Conservation (phyloP, 2,797 vertebrate genomes). For the Pogonophryne albipinna region DNA sequence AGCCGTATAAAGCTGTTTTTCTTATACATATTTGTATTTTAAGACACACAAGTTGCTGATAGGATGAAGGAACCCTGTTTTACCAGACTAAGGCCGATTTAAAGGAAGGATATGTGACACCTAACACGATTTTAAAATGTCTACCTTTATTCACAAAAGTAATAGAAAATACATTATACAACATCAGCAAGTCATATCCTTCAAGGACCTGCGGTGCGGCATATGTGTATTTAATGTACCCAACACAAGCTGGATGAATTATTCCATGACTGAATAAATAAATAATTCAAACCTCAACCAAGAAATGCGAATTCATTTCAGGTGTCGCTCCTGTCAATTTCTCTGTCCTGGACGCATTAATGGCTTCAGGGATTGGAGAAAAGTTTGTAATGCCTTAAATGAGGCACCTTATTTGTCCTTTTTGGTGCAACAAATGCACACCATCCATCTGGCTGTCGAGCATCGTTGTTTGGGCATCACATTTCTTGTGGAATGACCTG, state of each 20-base stretch:
- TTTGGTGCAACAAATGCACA: conserved; percentile 72
- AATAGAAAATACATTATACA: background rate
- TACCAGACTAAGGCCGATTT: background rate
- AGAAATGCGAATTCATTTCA: conserved; percentile 66
- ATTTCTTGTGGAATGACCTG: conserved; percentile 80
- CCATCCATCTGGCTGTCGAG: conserved; percentile 82
- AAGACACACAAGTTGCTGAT: background rate
- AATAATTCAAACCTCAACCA: conserved; percentile 45
- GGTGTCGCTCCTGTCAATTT: conserved; percentile 61
- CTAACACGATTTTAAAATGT: conserved; percentile 12
- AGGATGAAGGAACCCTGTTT: conserved; percentile 10
- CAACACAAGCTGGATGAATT: background rate
- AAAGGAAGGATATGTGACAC: background rate
- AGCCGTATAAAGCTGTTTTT: conserved; percentile 23
- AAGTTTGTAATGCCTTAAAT: conserved; percentile 73
- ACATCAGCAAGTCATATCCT: conserved; percentile 9
- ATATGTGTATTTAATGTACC: conserved; percentile 25
- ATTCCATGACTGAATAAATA: conserved; percentile 25
- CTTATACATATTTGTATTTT: conserved; percentile 19
- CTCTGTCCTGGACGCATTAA: conserved; percentile 38
- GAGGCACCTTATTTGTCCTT: conserved; percentile 79
- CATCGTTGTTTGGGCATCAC: conserved; percentile 72
- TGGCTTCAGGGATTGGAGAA: conserved; percentile 40
- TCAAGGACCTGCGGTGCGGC: background rate
- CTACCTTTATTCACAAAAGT: background rate